Conservation (phyloP, 2,797 vertebrate species). For the Lutra lutra region DNA sequence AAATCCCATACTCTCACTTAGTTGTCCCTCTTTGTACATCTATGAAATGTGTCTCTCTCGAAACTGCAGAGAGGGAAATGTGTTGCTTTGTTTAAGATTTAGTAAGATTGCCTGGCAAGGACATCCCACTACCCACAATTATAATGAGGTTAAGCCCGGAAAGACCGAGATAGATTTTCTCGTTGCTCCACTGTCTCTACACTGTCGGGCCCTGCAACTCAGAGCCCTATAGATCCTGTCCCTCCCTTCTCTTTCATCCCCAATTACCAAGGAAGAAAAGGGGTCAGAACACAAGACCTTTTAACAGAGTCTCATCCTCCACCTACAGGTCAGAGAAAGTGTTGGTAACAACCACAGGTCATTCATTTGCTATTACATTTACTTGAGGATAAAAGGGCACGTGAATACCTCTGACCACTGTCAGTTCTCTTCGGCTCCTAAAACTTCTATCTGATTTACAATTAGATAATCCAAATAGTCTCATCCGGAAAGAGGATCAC, state of each 20-base stretch:
- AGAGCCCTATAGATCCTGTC: not conserved
- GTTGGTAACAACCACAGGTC: not conserved
- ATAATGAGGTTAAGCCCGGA: not conserved
- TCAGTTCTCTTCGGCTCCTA: not conserved
- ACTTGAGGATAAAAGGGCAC: not conserved
- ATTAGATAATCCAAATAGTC: not conserved
- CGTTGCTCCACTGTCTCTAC: not conserved
- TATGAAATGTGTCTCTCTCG: not conserved
- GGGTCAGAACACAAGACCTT: not conserved
- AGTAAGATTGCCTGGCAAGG: not conserved
- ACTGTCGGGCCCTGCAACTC: not conserved
- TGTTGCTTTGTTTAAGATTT: not conserved
- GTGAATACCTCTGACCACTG: not conserved
- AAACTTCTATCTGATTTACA: constrained; percentile 3
- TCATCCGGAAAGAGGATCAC: not conserved
- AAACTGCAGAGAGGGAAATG: not conserved
- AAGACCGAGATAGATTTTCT: not conserved
- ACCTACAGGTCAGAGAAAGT: not conserved
- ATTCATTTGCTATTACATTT: not conserved
- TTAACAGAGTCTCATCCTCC: not conserved
- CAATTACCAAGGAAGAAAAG: not conserved
- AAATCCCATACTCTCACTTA: not conserved
- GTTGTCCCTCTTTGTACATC: not conserved
- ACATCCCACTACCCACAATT: not conserved
- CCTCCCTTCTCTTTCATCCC: not conserved